Percentiles rank a stretch among this genome's conserved stretches.
These are phyloP conservation scores for Autographa pulchrina DNA, from an alignment of 2,888 invertebrate genomes.

Conservation along the genomic window DNA sequence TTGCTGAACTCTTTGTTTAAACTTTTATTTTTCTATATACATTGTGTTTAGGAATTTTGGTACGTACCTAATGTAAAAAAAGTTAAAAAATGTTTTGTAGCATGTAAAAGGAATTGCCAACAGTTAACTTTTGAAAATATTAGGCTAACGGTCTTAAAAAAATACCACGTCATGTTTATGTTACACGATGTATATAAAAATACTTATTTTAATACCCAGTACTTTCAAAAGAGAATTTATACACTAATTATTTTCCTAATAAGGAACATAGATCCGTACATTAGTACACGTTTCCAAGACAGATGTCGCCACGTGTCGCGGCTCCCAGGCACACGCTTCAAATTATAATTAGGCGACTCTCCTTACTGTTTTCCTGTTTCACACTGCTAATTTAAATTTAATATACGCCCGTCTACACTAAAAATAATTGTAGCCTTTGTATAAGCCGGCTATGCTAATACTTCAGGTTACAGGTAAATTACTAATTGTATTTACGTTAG, in stretches of 20 bases:
- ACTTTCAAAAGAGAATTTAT: no score
- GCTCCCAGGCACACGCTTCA: constrained; percentile 45
- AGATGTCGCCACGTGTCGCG: constrained; percentile 37
- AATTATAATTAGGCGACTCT: constrained; percentile 57
- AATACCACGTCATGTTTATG: no score
- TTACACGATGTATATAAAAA: no score
- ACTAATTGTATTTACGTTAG: neutral
- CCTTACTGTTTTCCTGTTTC: constrained; percentile 43
- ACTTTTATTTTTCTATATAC: constrained; percentile 9
- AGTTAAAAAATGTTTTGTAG: neutral
- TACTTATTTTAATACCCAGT: no score
- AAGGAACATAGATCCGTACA: neutral
- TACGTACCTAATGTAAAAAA: neutral
- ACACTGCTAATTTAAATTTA: constrained; percentile 52
- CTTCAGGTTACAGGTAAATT: neutral
- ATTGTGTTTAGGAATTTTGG: constrained; percentile 10
- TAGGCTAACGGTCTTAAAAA: no score
- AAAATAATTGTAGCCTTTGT: constrained; percentile 20
- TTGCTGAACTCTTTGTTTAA: constrained; percentile 16
- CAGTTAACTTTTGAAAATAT: no score
- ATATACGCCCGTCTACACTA: constrained; percentile 36
- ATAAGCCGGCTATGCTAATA: neutral
- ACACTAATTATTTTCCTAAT: no score
- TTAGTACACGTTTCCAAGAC: constrained; percentile 17
- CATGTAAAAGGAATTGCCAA: no score